Conservation (phyloP, 2,113 vertebrate species). For the Recurvirostra avosetta region DNA sequence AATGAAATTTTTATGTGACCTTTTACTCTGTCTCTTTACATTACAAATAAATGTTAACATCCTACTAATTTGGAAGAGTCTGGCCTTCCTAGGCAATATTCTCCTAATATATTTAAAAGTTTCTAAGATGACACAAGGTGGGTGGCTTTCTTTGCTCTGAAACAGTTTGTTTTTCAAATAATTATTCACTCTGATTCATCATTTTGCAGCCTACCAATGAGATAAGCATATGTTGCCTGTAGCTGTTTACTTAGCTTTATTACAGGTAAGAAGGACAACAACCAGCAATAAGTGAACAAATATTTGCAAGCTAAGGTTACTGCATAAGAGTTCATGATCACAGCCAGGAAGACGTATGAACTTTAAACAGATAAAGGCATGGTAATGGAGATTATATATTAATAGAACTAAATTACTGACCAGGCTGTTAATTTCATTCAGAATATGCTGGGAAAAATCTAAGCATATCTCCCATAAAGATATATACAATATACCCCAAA, state of each 20-base stretch:
- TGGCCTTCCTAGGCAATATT: slow-evolving; percentile 30
- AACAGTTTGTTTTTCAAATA: slow-evolving; percentile 35
- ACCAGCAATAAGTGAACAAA: slow-evolving; percentile 3
- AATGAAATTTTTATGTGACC: slow-evolving; percentile 48
- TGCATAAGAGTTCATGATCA: not conserved
- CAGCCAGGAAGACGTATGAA: not conserved
- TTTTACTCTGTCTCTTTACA: slow-evolving; percentile 55
- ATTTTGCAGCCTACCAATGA: slow-evolving; percentile 12
- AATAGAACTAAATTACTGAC: not conserved
- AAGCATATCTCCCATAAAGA: not conserved
- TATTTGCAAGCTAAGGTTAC: slow-evolving; percentile 46
- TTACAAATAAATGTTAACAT: slow-evolving; percentile 45
- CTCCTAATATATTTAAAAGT: slow-evolving; percentile 28
- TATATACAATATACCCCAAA: not conserved
- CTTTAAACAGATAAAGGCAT: slow-evolving; percentile 34
- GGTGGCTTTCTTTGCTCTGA: slow-evolving; percentile 16
- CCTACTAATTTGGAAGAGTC: slow-evolving; percentile 50
- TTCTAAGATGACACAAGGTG: slow-evolving; percentile 1
- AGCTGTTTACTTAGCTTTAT: slow-evolving; percentile 59
- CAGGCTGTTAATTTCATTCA: not conserved
- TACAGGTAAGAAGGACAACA: slow-evolving; percentile 30
- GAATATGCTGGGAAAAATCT: not conserved
- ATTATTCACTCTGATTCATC: slow-evolving; percentile 43
- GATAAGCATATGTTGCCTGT: not conserved
- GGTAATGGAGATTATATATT: not conserved